phyloP scores from a whole-genome alignment of 1,140 invertebrate genomes.

The Drosophila setifemur region DNA sequence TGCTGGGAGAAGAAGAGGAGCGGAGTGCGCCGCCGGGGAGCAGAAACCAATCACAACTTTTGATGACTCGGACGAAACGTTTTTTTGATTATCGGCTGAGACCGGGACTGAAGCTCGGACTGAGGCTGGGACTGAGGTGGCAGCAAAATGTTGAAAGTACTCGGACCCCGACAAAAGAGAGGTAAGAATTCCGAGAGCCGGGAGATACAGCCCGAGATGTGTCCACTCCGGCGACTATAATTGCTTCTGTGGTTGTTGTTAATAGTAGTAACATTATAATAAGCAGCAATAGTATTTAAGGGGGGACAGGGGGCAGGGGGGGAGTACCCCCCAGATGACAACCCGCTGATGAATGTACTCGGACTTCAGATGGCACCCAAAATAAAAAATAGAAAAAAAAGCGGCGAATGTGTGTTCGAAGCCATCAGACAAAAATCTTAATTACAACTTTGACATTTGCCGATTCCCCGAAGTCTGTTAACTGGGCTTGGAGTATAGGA shows the following conservation, averaged over 20 bases:
- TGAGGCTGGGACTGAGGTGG: background rate
- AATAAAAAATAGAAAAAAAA: too few relatives aligned
- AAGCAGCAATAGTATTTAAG: constrained; percentile 9
- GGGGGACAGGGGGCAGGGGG: too few relatives aligned
- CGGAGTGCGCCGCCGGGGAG: background rate
- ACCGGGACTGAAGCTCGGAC: background rate
- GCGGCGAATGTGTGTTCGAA: too few relatives aligned
- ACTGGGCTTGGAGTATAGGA: background rate
- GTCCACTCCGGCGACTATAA: constrained; percentile 26
- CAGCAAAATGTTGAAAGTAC: constrained; percentile 42
- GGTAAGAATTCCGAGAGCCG: constrained; percentile 32
- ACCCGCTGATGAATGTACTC: constrained; percentile 19
- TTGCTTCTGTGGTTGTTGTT: constrained; percentile 44
- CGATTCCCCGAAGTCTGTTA: constrained; percentile 16
- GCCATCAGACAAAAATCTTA: constrained; percentile 36
- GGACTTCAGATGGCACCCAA: background rate
- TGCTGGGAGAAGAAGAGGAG: background rate
- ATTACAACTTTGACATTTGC: constrained; percentile 45
- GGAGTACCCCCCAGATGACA: constrained; percentile 22
- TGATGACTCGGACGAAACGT: constrained; percentile 46
- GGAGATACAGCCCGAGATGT: constrained; percentile 10
- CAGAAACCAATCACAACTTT: constrained; percentile 57
- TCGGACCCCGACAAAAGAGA: constrained; percentile 11
- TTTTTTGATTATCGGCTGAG: constrained; percentile 40
- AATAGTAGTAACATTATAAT: constrained; percentile 43